A percentile compares a stretch with the other conserved stretches of the same genome.
Evolutionary conservation across 2,113 vertebrate species (phyloP).

Genomic region (Camelus dromedarius): DNA sequence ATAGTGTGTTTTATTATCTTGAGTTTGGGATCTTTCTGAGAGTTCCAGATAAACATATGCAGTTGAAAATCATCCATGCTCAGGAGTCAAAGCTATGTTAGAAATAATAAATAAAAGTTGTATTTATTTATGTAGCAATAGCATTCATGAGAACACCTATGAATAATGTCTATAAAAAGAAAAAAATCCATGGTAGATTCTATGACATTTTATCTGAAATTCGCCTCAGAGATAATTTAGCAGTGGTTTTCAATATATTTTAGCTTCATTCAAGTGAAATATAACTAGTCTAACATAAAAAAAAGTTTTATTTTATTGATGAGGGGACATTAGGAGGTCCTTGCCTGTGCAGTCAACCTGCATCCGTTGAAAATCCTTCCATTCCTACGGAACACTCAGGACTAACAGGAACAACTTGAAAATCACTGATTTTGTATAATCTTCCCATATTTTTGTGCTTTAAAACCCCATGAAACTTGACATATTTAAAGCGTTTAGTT

Average conservation of each 20-base stretch:
- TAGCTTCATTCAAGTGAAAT: background rate
- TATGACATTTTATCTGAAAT: background rate
- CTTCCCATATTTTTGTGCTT: background rate
- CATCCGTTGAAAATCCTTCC: background rate
- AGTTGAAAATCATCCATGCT: background rate
- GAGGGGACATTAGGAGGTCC: too few species aligned
- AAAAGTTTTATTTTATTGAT: background rate
- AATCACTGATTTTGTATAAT: background rate
- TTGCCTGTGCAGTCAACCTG: background rate
- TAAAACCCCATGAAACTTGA: background rate
- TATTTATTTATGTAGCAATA: background rate
- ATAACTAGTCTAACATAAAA: background rate
- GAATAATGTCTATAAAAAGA: background rate
- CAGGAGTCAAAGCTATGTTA: background rate
- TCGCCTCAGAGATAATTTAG: background rate
- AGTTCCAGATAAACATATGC: background rate
- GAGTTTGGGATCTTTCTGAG: background rate
- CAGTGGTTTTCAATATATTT: background rate
- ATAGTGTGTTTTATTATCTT: background rate
- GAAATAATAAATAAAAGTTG: conserved; percentile 17
- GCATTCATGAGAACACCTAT: background rate
- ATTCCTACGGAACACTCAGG: background rate
- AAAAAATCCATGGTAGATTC: background rate
- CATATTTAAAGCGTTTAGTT: background rate
- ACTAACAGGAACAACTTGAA: background rate